These are phyloP conservation scores for Palythoa heliodiscus DNA, from an alignment of 92 coral and sea anemone genomes.

Conservation along the genomic window DNA sequence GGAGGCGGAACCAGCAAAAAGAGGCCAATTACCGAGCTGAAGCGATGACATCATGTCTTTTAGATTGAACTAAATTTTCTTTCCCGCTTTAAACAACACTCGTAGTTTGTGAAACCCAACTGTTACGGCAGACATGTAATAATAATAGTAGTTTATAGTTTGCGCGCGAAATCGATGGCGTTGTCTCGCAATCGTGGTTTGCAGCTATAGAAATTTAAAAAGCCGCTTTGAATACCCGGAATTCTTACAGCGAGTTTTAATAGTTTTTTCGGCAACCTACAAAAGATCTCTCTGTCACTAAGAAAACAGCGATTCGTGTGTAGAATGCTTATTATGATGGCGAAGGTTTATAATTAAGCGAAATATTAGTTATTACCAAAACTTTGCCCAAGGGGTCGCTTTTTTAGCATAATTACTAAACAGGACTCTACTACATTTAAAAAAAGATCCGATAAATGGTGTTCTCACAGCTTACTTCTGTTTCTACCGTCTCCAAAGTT, in stretches of 20 bases:
- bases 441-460: neutral
- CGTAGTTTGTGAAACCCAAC: slow-evolving; percentile 3
- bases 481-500: neutral
- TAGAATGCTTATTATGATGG: neutral
- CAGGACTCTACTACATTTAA: neutral
- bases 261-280: slow-evolving; percentile 66
- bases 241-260: slow-evolving; percentile 62
- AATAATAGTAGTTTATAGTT: neutral
- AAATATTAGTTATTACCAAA: neutral
- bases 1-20: slow-evolving; percentile 23
- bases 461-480: neutral
- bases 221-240: slow-evolving; percentile 82
- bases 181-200: slow-evolving; percentile 5
- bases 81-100: neutral
- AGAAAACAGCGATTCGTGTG: slow-evolving; percentile 42
- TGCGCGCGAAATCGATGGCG: neutral
- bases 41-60: neutral
- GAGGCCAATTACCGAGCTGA: neutral
- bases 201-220: slow-evolving; percentile 42
- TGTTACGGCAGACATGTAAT: neutral
- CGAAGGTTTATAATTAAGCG: slow-evolving; percentile 8
- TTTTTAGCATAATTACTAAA: neutral
- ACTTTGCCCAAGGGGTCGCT: neutral
- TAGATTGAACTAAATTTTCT: neutral
- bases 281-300: slow-evolving; percentile 61